Evolutionary conservation across 64 coral and sea anemone species (phyloP).

Genomic region (Hydrozoanthus tunicans): DNA sequence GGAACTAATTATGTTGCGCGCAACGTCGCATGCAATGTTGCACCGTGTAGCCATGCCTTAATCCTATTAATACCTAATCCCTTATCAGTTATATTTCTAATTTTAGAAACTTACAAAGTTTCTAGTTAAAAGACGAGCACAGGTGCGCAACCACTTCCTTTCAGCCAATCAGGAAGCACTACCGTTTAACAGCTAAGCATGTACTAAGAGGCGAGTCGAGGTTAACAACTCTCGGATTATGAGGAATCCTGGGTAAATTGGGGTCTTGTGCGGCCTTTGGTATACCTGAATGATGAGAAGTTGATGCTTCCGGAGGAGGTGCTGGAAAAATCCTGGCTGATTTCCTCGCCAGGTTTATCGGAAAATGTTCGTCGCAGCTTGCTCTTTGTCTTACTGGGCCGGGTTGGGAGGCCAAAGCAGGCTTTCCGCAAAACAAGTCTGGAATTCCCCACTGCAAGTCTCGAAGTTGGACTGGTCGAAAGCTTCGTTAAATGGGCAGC

Average conservation of each 20-base stretch:
- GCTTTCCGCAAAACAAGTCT: slow-evolving; percentile 80
- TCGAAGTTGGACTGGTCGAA: slow-evolving; percentile 64
- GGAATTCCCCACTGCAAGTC: slow-evolving; percentile 82
- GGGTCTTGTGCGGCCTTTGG: slow-evolving; percentile 21
- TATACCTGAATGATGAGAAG: slow-evolving; percentile 82
- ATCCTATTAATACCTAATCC: no score
- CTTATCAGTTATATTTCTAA: no score
- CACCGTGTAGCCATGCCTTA: no score
- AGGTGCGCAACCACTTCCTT: no score
- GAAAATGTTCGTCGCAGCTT: slow-evolving; percentile 73
- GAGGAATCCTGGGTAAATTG: slow-evolving; percentile 32
- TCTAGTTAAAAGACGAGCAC: no score
- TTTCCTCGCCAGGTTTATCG: slow-evolving; percentile 60
- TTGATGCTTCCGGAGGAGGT: slow-evolving; percentile 71
- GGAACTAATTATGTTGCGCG: no score
- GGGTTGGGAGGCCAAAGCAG: slow-evolving; percentile 83
- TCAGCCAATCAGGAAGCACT: no score
- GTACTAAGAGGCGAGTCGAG: no score
- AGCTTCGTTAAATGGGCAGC: slow-evolving; percentile 84
- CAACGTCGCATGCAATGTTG: no score
- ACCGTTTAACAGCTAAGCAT: no score
- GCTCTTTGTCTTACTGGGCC: slow-evolving; percentile 62
- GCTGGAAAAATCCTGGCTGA: background rate
- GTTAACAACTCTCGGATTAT: background rate
- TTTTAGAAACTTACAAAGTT: no score